Evolutionary conservation across 2,113 vertebrate genomes (phyloP).

Genomic region (Nothocercus julius): DNA sequence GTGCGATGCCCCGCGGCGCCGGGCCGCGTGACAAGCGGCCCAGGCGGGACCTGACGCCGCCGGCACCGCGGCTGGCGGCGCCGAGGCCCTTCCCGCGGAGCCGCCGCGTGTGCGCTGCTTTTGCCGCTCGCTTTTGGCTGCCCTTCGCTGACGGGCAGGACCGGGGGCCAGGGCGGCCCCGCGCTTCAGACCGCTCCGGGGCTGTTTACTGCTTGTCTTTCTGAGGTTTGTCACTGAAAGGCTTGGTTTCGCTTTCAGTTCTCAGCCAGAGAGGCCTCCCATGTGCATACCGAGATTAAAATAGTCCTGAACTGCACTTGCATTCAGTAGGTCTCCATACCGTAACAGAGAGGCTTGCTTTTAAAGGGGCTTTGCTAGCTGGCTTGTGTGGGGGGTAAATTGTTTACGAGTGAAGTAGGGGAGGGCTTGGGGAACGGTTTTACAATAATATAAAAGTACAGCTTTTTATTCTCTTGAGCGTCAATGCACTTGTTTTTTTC

Average conservation of each 20-base stretch:
- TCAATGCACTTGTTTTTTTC: not conserved
- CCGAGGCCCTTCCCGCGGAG: too few species aligned
- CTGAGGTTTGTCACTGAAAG: not conserved
- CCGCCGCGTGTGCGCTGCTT: too few species aligned
- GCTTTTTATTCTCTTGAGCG: not conserved
- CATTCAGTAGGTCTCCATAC: not conserved
- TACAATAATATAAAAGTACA: not conserved
- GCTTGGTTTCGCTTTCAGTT: conserved; percentile 12
- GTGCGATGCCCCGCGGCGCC: too few species aligned
- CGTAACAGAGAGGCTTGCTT: not conserved
- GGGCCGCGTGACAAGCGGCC: too few species aligned
- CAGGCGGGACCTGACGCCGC: too few species aligned
- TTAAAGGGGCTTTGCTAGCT: not conserved
- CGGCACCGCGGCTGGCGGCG: too few species aligned
- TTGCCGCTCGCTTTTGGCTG: too few species aligned
- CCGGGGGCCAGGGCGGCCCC: too few species aligned
- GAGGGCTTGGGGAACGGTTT: accelerated
- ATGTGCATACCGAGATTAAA: accelerated
- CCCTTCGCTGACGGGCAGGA: too few species aligned
- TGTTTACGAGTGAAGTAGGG: not conserved
- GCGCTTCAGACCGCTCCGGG: not conserved
- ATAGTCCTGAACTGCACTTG: not conserved
- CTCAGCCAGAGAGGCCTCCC: not conserved
- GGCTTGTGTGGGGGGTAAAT: not conserved
- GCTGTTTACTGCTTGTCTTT: not conserved